Conservation (phyloP, 1,140 invertebrate species). For the Magallana angulata region DNA sequence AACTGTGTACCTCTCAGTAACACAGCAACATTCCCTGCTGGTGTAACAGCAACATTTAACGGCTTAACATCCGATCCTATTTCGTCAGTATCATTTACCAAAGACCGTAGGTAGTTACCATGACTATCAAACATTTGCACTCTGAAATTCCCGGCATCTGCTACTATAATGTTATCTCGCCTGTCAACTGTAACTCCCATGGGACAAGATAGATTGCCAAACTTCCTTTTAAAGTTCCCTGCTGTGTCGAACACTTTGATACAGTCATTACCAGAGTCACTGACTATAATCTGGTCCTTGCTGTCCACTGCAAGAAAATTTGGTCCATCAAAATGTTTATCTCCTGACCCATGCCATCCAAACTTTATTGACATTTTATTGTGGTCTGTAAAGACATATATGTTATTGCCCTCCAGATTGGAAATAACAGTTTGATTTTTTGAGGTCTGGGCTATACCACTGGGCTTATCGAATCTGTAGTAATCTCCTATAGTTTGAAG, state of each 20-base stretch:
- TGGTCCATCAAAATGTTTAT: conserved; percentile 82
- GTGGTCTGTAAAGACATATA: conserved; percentile 97
- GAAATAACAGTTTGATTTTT: conserved; percentile 71
- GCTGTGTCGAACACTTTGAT: conserved; percentile 72
- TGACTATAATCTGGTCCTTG: conserved; percentile 73
- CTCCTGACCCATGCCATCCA: conserved; percentile 93
- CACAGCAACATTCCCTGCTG: conserved; percentile 71
- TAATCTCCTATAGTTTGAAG: conserved; percentile 69
- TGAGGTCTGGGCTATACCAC: conserved; percentile 68
- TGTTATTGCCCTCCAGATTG: conserved; percentile 91
- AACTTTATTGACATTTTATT: conserved; percentile 98
- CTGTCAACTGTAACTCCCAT: conserved; percentile 98
- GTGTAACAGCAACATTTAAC: conserved; percentile 72
- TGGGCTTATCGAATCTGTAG: conserved; percentile 72
- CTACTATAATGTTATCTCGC: conserved; percentile 97
- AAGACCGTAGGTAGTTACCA: conserved; percentile 62
- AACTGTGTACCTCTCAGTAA: conserved; percentile 70
- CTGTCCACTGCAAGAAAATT: conserved; percentile 68
- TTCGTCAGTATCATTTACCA: conserved; percentile 66
- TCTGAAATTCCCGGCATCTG: conserved; percentile 97
- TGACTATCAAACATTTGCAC: conserved; percentile 92
- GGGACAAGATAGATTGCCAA: conserved; percentile 89
- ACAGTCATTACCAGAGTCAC: conserved; percentile 72
- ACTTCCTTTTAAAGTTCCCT: conserved; percentile 73
- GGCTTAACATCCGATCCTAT: conserved; percentile 70